A percentile compares a stretch with the other conserved stretches of the same genome.
These are phyloP conservation scores for Batillaria attramentaria DNA, from an alignment of 1,140 invertebrate genomes.

Conservation along the genomic window DNA sequence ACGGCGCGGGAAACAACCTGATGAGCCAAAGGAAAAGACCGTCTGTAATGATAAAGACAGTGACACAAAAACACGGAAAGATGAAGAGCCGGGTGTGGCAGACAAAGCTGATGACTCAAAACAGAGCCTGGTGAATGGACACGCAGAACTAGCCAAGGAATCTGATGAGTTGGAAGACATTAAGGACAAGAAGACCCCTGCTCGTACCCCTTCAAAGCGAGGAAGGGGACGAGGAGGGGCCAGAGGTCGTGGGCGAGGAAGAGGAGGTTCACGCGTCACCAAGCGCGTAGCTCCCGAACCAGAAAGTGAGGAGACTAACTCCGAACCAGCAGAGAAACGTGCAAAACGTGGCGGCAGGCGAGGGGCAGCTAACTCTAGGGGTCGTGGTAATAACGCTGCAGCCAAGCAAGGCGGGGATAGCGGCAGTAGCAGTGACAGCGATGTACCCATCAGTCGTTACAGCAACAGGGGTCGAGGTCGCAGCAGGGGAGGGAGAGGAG, in stretches of 20 bases:
- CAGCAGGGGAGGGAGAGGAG: constrained; percentile 4
- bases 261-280: constrained; percentile 27
- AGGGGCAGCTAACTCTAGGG: constrained; percentile 27
- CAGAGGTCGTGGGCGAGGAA: constrained; percentile 30
- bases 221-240: constrained; percentile 37
- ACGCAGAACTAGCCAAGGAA: constrained; percentile 37
- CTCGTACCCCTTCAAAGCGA: constrained; percentile 1
- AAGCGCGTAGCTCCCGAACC: constrained; percentile 34
- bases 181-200: constrained; percentile 14
- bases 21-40: constrained; percentile 23
- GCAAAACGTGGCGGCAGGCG: constrained; percentile 35
- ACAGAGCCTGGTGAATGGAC: constrained; percentile 34
- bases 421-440: constrained; percentile 37
- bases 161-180: constrained; percentile 28
- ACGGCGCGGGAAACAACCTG: background rate
- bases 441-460: constrained; percentile 13
- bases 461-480: constrained; percentile 8
- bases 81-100: background rate
- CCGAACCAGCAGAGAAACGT: constrained; percentile 33
- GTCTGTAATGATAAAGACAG: no score
- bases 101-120: background rate
- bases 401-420: constrained; percentile 16
- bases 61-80: background rate
- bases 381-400: constrained; percentile 4
- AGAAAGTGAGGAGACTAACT: constrained; percentile 29